A percentile compares a stretch with the other conserved stretches of the same genome.
Evolutionary conservation across 2,113 vertebrate species (phyloP).

Genomic region (Reinhardtius hippoglossoides): DNA sequence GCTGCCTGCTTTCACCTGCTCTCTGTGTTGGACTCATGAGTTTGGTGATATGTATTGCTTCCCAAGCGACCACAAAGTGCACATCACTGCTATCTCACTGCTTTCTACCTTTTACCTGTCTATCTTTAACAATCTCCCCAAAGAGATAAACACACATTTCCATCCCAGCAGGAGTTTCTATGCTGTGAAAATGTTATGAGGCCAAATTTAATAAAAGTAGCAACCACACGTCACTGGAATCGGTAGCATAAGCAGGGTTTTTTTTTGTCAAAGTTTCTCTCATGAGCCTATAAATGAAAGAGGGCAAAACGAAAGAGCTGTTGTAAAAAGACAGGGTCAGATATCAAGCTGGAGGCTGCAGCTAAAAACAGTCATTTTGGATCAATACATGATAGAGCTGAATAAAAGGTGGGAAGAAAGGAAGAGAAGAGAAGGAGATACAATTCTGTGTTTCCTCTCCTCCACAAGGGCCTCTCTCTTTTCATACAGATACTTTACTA

Average conservation of each 20-base stretch:
- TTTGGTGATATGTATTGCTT: slow-evolving; percentile 21
- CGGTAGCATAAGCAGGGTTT: background rate
- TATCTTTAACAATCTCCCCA: slow-evolving; percentile 38
- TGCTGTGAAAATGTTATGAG: background rate
- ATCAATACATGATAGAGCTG: slow-evolving; percentile 56
- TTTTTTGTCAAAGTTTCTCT: background rate
- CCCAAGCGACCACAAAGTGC: slow-evolving; percentile 20
- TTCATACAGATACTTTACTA: slow-evolving; percentile 19
- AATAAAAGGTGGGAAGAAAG: slow-evolving; percentile 33
- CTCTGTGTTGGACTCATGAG: slow-evolving; percentile 20
- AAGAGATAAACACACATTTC: background rate
- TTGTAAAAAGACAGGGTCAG: slow-evolving; percentile 20
- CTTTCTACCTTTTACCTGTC: background rate
- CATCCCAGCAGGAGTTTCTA: background rate
- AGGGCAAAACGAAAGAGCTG: background rate
- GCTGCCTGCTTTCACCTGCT: slow-evolving; percentile 1
- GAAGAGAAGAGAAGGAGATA: slow-evolving; percentile 11
- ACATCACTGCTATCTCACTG: background rate
- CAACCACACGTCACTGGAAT: background rate
- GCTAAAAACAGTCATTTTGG: slow-evolving; percentile 51
- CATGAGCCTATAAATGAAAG: background rate
- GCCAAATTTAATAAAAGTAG: background rate
- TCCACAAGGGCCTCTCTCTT: slow-evolving; percentile 45
- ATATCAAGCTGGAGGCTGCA: slow-evolving; percentile 49
- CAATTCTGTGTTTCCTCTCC: slow-evolving; percentile 49